Base-by-base conservation (phyloP, 2,113 vertebrate species). In the Mesocricetus auratus region DNA sequence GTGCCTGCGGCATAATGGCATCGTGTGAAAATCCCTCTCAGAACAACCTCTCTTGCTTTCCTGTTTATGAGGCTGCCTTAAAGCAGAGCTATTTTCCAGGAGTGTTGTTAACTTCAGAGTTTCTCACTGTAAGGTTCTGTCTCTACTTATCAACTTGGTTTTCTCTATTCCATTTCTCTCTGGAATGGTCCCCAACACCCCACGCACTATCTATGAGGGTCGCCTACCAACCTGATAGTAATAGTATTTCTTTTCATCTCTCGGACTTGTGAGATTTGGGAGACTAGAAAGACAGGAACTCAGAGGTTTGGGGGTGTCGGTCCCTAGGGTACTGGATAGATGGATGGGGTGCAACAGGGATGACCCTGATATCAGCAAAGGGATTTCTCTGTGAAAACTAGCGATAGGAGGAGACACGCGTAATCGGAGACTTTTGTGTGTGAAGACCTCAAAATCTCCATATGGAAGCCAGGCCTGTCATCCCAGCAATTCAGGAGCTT, bases 31-130 rank as follows among this genome's bases (percentile, higher is more conserved):
- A 36, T 22, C 39, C 13, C 24, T 45, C 26, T 60, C 8, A 15
- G 60, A 62, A 15, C 39, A 19, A 42, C 39, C 26, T 45, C 24
- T 21, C 39, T 60, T 73, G 74, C 64, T 73, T 33, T 56, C 83
- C 87, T 81, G 78, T 88, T 66, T 81, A 86, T 11, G n/a, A 2
- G 31, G 71, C 77, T 89, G 62, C 93, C 82, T 89, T 71, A 22
- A 91, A 45, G 64, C 95, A 93, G 62, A 91, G 29, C 21, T 82
- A 62, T 86, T 94, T 96, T 82, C 95, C 71, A 71, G 42, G 81
- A 92, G 1, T 66, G 68, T 66, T n/a, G 71, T 29, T 77, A 39
- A 86, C 53, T 89, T 42, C 71, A 50, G 58, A 19, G 71, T 50
- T 73, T 91, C 92, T 83, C 17, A 22, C 42, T 69, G 77, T 2